Percentiles rank a stretch among this genome's conserved stretches.
Evolutionary conservation across 2,888 invertebrate species (phyloP).

Genomic region (Euplagia quadripunctaria): DNA sequence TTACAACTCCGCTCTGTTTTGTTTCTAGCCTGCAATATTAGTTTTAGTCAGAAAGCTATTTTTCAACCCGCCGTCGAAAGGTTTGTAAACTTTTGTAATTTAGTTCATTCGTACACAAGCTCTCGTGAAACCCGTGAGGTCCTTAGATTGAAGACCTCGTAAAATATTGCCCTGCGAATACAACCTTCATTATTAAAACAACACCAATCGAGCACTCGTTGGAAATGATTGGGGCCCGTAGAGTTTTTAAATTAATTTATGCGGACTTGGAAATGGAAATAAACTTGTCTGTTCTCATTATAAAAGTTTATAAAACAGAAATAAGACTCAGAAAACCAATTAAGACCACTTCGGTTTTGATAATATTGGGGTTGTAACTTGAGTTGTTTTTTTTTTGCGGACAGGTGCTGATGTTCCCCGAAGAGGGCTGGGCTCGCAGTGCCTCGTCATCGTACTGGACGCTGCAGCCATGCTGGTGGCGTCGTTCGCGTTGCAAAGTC

Average conservation of each 20-base stretch:
- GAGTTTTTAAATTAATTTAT: slow-evolving; percentile 49
- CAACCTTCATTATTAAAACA: slow-evolving; percentile 67
- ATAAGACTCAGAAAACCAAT: slow-evolving; percentile 21
- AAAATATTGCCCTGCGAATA: slow-evolving; percentile 65
- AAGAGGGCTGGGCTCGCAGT: slow-evolving; percentile 96
- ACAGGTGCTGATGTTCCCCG: slow-evolving; percentile 94
- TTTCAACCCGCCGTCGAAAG: slow-evolving; percentile 82
- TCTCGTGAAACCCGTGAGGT: slow-evolving; percentile 65
- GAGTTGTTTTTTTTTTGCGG: slow-evolving; percentile 44
- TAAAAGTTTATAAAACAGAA: slow-evolving; percentile 32
- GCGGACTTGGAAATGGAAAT: slow-evolving; percentile 45
- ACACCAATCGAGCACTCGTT: slow-evolving; percentile 56
- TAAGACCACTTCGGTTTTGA: slow-evolving; percentile 12
- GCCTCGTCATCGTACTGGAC: slow-evolving; percentile 96
- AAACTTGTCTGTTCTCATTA: slow-evolving; percentile 45
- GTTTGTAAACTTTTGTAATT: slow-evolving; percentile 86
- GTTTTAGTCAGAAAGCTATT: slow-evolving; percentile 86
- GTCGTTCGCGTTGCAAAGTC: slow-evolving; percentile 93
- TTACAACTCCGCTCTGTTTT: slow-evolving; percentile 83
- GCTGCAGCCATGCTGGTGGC: slow-evolving; percentile 95
- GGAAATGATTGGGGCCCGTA: slow-evolving; percentile 26
- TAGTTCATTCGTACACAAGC: slow-evolving; percentile 80
- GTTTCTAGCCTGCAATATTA: slow-evolving; percentile 84
- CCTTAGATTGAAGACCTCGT: slow-evolving; percentile 69
- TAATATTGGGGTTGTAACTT: slow-evolving; percentile 10